Evolutionary conservation across 2,888 invertebrate genomes (phyloP).

Genomic region (Leptopterna dolabrata): DNA sequence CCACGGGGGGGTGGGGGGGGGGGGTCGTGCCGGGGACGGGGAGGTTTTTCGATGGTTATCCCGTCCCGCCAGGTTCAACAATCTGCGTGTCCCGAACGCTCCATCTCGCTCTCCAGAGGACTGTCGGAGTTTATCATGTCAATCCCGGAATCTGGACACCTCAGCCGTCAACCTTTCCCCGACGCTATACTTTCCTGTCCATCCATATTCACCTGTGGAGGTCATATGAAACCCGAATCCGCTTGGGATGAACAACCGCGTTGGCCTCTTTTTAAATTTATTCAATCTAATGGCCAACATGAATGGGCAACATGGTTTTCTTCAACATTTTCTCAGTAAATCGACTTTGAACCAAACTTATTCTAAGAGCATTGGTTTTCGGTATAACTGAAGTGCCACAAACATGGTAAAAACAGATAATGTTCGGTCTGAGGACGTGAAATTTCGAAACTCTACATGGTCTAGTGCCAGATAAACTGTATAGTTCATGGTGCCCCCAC

Average conservation of each 20-base stretch:
- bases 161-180: neutral
- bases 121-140: neutral
- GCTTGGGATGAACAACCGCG: neutral
- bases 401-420: no score
- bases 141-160: neutral
- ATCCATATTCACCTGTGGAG: neutral
- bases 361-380: no score
- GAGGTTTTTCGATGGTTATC: slow-evolving; percentile 9
- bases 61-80: slow-evolving; percentile 10
- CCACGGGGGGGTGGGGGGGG: neutral
- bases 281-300: no score
- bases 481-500: no score
- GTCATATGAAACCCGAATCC: neutral
- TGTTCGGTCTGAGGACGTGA: no score
- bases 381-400: no score
- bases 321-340: no score
- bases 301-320: no score
- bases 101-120: neutral
- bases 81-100: neutral
- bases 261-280: no score
- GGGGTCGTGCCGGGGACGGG: neutral
- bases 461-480: no score
- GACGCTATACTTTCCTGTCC: neutral
- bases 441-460: no score
- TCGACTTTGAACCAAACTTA: no score